Conservation (phyloP, 2,797 vertebrate genomes). For the Anas georgica region DNA sequence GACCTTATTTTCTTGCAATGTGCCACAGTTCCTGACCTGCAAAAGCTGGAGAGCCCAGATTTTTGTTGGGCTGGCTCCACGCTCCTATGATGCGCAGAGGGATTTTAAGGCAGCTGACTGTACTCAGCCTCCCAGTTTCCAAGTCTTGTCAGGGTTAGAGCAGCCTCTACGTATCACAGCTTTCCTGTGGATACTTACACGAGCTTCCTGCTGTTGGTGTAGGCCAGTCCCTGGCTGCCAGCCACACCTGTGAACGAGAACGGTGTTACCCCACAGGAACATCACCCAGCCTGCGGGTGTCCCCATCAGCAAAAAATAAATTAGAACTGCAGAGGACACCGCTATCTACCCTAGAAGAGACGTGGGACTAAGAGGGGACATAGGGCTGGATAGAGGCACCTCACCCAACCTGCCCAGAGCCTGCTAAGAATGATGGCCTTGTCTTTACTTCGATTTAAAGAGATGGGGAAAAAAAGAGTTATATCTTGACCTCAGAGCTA, state of each 20-base stretch:
- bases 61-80: background rate
- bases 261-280: background rate
- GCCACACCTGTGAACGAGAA: conserved; percentile 79
- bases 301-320: background rate
- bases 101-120: background rate
- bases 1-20: background rate
- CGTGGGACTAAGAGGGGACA: background rate
- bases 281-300: background rate
- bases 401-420: background rate
- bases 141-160: background rate
- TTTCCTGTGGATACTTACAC: conserved; percentile 80
- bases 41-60: background rate
- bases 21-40: background rate
- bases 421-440: background rate
- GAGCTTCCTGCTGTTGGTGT: conserved; percentile 78
- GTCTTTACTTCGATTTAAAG: background rate
- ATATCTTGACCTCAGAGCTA: background rate
- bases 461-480: background rate
- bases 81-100: accelerated
- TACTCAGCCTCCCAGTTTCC: background rate
- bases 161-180: background rate
- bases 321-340: background rate
- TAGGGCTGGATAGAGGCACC: background rate
- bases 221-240: conserved; percentile 77
- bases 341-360: background rate